Conservation (phyloP, 1,140 invertebrate genomes). For the Mizuhopecten yessoensis region DNA sequence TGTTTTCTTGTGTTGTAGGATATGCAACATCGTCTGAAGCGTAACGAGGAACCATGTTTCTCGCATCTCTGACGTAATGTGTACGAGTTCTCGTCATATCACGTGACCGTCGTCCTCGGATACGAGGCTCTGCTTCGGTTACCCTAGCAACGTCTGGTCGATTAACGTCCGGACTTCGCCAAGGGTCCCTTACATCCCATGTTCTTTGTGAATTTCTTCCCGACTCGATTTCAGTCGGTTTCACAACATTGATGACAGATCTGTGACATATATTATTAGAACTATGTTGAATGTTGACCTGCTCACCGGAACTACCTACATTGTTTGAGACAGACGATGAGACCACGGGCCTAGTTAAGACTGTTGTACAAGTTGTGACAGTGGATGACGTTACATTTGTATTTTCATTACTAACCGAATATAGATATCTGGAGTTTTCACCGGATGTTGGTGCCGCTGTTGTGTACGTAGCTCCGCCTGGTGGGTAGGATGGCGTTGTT, state of each 20-base stretch:
- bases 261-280: not conserved
- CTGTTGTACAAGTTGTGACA: not conserved
- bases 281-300: not conserved
- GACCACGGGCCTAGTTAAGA: not conserved
- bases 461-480: constrained; percentile 21
- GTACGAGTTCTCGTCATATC: constrained; percentile 13
- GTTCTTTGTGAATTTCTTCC: not conserved
- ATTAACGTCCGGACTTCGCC: not conserved
- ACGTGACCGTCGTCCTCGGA: not conserved
- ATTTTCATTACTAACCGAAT: constrained; percentile 58
- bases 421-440: constrained; percentile 7
- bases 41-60: not conserved
- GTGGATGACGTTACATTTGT: not conserved
- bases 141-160: constrained; percentile 1
- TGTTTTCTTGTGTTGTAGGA: not conserved
- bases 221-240: not conserved
- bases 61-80: not conserved
- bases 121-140: not conserved
- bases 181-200: not conserved
- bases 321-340: constrained; percentile 14
- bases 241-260: not conserved
- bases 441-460: not conserved
- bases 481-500: constrained; percentile 42
- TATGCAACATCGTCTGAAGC: not conserved
- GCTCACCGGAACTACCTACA: not conserved